Evolutionary conservation across 2,113 vertebrate genomes (phyloP).

Genomic region (Plecotus auritus): DNA sequence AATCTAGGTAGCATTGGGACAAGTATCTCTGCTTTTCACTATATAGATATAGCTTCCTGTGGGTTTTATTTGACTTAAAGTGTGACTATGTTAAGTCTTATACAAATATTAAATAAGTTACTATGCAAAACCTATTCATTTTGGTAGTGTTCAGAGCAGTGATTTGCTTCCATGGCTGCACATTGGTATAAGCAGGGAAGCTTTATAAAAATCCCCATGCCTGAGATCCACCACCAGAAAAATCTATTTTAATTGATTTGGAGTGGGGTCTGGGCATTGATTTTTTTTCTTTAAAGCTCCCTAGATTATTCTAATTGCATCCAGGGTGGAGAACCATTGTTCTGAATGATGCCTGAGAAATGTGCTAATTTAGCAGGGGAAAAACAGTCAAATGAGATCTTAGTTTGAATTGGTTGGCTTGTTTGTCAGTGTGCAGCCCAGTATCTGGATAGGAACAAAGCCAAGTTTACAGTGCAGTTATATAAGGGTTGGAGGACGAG

Average conservation of each 20-base stretch:
- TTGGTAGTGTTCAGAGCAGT: constrained; percentile 22
- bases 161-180: background rate
- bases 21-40: background rate
- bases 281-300: constrained; percentile 43
- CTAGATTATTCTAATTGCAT: constrained; percentile 66
- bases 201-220: constrained; percentile 53
- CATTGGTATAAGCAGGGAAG: background rate
- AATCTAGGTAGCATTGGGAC: background rate
- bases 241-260: constrained; percentile 71
- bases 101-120: background rate
- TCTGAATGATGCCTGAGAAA: constrained; percentile 59
- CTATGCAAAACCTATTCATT: constrained; percentile 22
- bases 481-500: constrained; percentile 20
- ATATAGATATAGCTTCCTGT: background rate
- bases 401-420: constrained; percentile 41
- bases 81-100: constrained; percentile 7
- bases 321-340: constrained; percentile 50
- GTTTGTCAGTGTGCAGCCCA: constrained; percentile 37
- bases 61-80: constrained; percentile 28
- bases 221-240: constrained; percentile 32
- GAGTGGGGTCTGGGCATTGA: constrained; percentile 33
- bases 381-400: constrained; percentile 13
- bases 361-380: constrained; percentile 55
- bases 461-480: constrained; percentile 53
- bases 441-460: constrained; percentile 53